Evolutionary conservation across 2,113 vertebrate species (phyloP).

Genomic region (Hydrolagus affinis): DNA sequence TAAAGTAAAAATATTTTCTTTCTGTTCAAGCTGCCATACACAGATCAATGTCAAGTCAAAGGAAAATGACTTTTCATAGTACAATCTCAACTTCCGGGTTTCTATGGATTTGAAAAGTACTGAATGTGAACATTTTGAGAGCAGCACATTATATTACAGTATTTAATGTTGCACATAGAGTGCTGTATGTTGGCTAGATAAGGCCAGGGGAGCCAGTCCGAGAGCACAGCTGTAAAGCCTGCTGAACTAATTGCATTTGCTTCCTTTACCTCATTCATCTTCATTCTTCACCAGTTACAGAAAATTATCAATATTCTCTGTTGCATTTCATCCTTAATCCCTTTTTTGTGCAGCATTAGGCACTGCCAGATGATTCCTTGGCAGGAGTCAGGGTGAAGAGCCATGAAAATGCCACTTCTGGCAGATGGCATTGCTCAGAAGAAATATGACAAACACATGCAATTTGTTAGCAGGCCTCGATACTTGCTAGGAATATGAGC

Average conservation of each 20-base stretch:
- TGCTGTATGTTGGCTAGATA: conserved; percentile 51
- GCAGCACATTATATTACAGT: not conserved
- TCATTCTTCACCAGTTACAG: conserved; percentile 90
- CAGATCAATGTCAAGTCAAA: not conserved
- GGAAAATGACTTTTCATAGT: not conserved
- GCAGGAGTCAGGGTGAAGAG: conserved; percentile 77
- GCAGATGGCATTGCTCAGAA: conserved; percentile 78
- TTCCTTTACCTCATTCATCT: conserved; percentile 86
- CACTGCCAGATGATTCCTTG: conserved; percentile 83
- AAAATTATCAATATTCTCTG: conserved; percentile 89
- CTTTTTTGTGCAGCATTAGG: conserved; percentile 72
- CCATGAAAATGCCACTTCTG: conserved; percentile 80
- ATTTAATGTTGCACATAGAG: conserved; percentile 56
- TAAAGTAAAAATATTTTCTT: not conserved
- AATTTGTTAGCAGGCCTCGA: conserved; percentile 58
- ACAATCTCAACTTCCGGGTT: not conserved
- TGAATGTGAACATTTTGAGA: not conserved
- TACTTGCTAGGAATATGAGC: conserved; percentile 12
- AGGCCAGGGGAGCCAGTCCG: conserved; percentile 62
- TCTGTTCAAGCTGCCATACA: too few relatives aligned
- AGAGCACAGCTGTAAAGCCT: conserved; percentile 77
- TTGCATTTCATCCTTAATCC: conserved; percentile 83
- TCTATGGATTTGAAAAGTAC: not conserved
- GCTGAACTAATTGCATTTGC: conserved; percentile 76
- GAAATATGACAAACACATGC: conserved; percentile 77